These are phyloP conservation scores for Girardinichthys multiradiatus DNA, from an alignment of 2,113 vertebrate genomes.

Conservation along the genomic window DNA sequence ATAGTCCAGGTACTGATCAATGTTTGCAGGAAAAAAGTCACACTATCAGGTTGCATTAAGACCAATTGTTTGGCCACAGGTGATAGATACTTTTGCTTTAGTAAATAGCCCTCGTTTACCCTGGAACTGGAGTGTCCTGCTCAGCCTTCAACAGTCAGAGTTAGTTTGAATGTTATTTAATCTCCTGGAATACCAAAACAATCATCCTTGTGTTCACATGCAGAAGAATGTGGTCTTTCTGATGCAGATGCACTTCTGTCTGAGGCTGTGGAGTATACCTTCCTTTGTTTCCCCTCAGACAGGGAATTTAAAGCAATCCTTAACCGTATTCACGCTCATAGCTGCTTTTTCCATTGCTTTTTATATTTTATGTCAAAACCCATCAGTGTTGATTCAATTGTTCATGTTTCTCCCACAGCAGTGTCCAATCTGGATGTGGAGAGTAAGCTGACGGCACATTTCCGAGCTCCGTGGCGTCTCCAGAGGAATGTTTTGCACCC, in stretches of 20 bases:
- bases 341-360: not conserved
- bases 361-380: not conserved
- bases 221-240: not conserved
- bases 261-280: not conserved
- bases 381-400: not conserved
- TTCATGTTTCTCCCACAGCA: slow-evolving; percentile 77
- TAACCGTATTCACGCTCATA: too few relatives aligned
- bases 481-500: slow-evolving; percentile 91
- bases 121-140: slow-evolving; percentile 21
- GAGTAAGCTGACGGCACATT: slow-evolving; percentile 91
- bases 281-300: slow-evolving; percentile 2
- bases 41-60: slow-evolving; percentile 49
- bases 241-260: slow-evolving; percentile 4
- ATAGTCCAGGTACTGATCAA: slow-evolving; percentile 40
- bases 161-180: not conserved
- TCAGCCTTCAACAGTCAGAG: slow-evolving; percentile 21
- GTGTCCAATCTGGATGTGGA: slow-evolving; percentile 94
- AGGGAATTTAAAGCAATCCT: too few relatives aligned
- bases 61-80: slow-evolving; percentile 38
- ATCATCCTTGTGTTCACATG: not conserved
- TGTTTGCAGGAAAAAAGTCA: slow-evolving; percentile 46
- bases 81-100: slow-evolving; percentile 20
- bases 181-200: slow-evolving; percentile 1
- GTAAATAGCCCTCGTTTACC: slow-evolving; percentile 39
- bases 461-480: slow-evolving; percentile 89